Conservation (phyloP, 2,888 invertebrate genomes). For the Atrina japonica region DNA sequence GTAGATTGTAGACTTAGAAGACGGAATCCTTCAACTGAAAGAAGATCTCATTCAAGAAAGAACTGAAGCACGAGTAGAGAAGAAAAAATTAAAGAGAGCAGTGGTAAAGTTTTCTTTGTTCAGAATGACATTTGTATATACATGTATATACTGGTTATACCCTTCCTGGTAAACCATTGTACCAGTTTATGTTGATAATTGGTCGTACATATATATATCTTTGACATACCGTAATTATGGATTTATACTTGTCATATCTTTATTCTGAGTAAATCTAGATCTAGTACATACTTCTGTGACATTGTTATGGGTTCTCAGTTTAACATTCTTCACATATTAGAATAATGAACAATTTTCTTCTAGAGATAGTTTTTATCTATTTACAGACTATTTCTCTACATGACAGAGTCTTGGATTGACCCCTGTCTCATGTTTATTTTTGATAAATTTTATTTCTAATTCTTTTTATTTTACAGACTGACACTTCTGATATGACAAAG, state of each 20-base stretch:
- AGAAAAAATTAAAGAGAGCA: constrained; percentile 76
- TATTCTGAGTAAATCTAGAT: too few species aligned
- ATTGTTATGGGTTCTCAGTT: too few species aligned
- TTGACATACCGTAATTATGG: too few species aligned
- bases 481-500: constrained; percentile 71
- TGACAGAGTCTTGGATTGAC: background rate
- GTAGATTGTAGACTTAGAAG: constrained; percentile 80
- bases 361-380: too few species aligned
- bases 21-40: constrained; percentile 78
- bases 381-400: too few species aligned
- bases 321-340: too few species aligned
- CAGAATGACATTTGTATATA: background rate
- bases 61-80: constrained; percentile 78
- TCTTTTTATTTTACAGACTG: constrained; percentile 56
- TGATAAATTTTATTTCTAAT: background rate
- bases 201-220: background rate
- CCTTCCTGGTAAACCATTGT: background rate
- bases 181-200: background rate
- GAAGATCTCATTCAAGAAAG: constrained; percentile 80
- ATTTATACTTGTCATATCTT: too few species aligned
- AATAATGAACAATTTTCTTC: too few species aligned
- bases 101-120: too few species aligned
- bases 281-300: too few species aligned
- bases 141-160: background rate
- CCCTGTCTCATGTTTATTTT: constrained; percentile 2